A percentile compares a stretch with the other conserved stretches of the same genome.
Conservation (phyloP, 2,113 vertebrate species). For the Potamarius usumacintae region DNA sequence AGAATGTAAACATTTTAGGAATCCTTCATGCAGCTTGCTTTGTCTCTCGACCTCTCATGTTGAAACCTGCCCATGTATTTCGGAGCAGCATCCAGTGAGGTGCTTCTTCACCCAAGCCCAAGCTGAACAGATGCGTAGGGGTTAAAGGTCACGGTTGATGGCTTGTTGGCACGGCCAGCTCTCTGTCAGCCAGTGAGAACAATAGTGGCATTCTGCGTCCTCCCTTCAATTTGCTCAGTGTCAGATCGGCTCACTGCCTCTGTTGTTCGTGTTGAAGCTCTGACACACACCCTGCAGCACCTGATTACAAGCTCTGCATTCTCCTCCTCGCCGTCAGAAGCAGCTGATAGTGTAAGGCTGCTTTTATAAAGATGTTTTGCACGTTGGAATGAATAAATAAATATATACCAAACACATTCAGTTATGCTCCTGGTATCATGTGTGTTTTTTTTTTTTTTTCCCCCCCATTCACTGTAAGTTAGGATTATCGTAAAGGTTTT, state of each 20-base stretch:
- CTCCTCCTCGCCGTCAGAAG: constrained; percentile 27
- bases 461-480: not conserved
- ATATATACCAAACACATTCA: not conserved
- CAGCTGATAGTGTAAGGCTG: constrained; percentile 30
- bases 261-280: constrained; percentile 24
- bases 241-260: not conserved
- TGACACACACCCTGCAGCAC: constrained; percentile 25
- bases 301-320: constrained; percentile 36
- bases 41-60: not conserved
- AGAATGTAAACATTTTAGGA: constrained; percentile 28
- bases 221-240: not conserved
- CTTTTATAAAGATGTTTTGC: not conserved
- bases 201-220: constrained; percentile 24
- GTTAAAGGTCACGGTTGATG: not conserved
- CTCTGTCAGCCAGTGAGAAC: not conserved
- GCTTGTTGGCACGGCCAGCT: constrained; percentile 10
- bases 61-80: not conserved
- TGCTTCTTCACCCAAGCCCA: not conserved
- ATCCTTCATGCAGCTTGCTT: not conserved
- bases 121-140: constrained; percentile 14
- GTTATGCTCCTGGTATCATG: not conserved
- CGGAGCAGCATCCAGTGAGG: not conserved
- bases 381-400: not conserved
- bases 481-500: not conserved
- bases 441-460: not conserved